A percentile compares a stretch with the other conserved stretches of the same genome.
phyloP scores from a whole-genome alignment of 2,797 vertebrate genomes.

The Amblyraja radiata region DNA sequence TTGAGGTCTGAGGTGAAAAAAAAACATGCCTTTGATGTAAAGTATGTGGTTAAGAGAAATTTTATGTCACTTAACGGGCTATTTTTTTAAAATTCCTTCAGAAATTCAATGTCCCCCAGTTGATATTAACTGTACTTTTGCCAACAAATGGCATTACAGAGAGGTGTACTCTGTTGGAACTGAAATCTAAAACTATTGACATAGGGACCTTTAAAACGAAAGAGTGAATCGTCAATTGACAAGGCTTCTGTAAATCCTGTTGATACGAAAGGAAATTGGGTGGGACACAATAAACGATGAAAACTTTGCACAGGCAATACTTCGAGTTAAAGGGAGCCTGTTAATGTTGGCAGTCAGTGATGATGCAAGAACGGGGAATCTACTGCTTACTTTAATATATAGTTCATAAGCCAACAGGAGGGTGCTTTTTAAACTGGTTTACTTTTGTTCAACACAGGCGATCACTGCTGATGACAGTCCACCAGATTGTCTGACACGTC shows the following conservation, averaged over 20 bases:
- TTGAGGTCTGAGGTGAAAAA: background rate
- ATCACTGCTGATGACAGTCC: background rate
- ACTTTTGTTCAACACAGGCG: background rate
- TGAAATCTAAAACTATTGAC: background rate
- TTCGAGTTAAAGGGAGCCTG: background rate
- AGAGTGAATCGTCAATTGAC: background rate
- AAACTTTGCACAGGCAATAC: constrained; percentile 9
- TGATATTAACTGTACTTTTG: background rate
- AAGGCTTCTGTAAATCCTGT: background rate
- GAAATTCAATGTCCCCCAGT: background rate
- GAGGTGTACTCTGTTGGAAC: background rate
- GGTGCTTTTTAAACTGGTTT: background rate
- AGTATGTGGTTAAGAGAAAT: background rate
- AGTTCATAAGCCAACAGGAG: background rate
- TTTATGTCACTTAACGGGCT: background rate
- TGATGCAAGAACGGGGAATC: background rate
- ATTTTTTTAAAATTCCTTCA: background rate
- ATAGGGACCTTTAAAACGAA: background rate
- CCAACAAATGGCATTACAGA: background rate
- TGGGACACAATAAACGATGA: background rate
- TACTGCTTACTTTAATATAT: background rate
- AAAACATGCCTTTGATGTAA: background rate
- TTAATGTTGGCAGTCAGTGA: background rate
- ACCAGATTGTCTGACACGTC: background rate
- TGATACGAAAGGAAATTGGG: background rate